phyloP scores from a whole-genome alignment of 2,797 vertebrate genomes.

The Gymnothorax javanicus region DNA sequence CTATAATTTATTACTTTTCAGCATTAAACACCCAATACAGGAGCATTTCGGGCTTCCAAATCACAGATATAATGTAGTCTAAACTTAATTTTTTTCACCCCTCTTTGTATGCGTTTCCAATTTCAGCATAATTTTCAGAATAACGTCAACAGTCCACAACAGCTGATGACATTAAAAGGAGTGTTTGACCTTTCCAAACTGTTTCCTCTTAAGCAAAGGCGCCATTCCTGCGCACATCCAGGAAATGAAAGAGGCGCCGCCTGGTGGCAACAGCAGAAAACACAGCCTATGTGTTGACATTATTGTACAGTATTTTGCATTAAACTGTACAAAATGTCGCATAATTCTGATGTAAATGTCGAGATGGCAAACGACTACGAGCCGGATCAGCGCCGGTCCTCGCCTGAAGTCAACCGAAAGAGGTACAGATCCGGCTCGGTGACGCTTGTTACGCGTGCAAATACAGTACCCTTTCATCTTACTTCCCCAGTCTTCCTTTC shows the following conservation, averaged over 20 bases:
- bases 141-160: slow-evolving; percentile 32
- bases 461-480: neutral
- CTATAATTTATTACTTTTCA: neutral
- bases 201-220: neutral
- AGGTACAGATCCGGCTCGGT: too few relatives aligned
- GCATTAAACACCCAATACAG: neutral
- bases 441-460: too few relatives aligned
- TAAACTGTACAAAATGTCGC: too few relatives aligned
- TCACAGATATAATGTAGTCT: slow-evolving; percentile 1
- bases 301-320: too few relatives aligned
- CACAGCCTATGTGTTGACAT: neutral
- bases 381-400: too few relatives aligned
- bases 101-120: slow-evolving; percentile 33
- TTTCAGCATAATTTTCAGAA: slow-evolving; percentile 11
- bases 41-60: neutral
- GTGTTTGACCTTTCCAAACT: neutral
- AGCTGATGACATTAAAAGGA: slow-evolving; percentile 16
- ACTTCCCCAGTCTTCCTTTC: neutral
- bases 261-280: slow-evolving; percentile 4
- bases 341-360: too few relatives aligned
- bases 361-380: too few relatives aligned
- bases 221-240: neutral
- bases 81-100: neutral
- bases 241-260: slow-evolving; percentile 9
- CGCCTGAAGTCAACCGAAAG: too few relatives aligned